These are phyloP conservation scores for Conops quadrifasciatus DNA, from an alignment of 2,888 invertebrate genomes.

Conservation along the genomic window DNA sequence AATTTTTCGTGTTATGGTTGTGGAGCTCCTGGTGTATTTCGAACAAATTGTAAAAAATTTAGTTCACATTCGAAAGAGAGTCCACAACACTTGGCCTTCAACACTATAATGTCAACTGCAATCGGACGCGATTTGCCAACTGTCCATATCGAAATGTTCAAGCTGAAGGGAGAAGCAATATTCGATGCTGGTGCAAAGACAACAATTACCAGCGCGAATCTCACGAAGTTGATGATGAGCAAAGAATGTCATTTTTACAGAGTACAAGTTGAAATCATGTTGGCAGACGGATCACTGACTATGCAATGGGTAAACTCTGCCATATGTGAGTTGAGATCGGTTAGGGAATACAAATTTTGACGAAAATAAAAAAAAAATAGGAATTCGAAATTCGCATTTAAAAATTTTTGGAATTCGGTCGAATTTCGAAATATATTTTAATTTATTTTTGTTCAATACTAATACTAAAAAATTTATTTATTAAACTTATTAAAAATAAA, in stretches of 20 bases:
- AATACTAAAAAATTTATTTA: too few species aligned
- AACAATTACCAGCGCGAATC: slow-evolving; percentile 24
- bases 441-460: too few species aligned
- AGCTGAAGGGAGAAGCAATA: slow-evolving; percentile 26
- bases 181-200: slow-evolving; percentile 34
- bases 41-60: neutral
- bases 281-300: slow-evolving; percentile 36
- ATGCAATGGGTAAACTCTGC: slow-evolving; percentile 11
- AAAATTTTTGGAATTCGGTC: too few species aligned
- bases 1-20: slow-evolving; percentile 2
- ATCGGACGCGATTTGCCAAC: slow-evolving; percentile 37
- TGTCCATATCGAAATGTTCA: slow-evolving; percentile 30
- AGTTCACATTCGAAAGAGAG: neutral
- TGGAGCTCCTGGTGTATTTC: neutral
- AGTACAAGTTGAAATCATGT: slow-evolving; percentile 28
- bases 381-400: too few species aligned
- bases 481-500: too few species aligned
- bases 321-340: too few species aligned
- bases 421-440: too few species aligned
- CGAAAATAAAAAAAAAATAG: too few species aligned
- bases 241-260: slow-evolving; percentile 37
- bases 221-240: slow-evolving; percentile 19
- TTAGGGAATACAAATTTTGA: too few species aligned
- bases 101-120: neutral
- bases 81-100: neutral